Evolutionary conservation across 2,888 invertebrate genomes (phyloP), one percentile per base, ranked within the genome.

Genomic region (Drosophila barbarae): DNA sequence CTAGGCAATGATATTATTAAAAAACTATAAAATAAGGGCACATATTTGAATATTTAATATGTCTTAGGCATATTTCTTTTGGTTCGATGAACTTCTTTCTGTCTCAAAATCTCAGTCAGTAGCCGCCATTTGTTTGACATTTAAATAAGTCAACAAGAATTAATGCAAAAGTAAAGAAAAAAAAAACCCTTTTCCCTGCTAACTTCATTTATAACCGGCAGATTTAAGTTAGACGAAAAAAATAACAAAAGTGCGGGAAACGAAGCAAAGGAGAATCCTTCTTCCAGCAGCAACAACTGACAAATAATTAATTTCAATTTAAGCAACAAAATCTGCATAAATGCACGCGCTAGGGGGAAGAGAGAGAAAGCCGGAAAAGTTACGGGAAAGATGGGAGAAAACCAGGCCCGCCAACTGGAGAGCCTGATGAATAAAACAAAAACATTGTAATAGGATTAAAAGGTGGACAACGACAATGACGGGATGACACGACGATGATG

Each of bases 251-350:
- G 9, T 21, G 30, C 18, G 41, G 30, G 10, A 30, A 50, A 41
- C 15, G 35, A 5, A 30, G 26, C 50, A 35, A 50, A 41, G 15
- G 51, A 13, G 36, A 56, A 47, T 42, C 42, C 52, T 34, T 60
- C 35, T 41, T 56, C 41, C 72, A 71, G 75, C 78, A 81, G 77
- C 78, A 81, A 84, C 82, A 85, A 84, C 82, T 82, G 85, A 73
- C 74, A 85, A 81, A 85, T 85, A 82, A 85, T 82, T 82, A 82
- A 85, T 83, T 84, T 85, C 76, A 85, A 86, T 84, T 78, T 84
- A 85, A 85, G 75, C 82, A 81, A 78, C 73, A 75, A 51, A 73
- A 86, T 84, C 82, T 84, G 71, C 85, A 84, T 82, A 85, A 82
- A 80, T 73, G 73, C 63, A 55, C 60, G 36, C 49, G 12, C 39